Percentiles rank a stretch among this genome's conserved stretches.
Evolutionary conservation across 2,113 vertebrate species (phyloP).

Genomic region (Bos indicus): DNA sequence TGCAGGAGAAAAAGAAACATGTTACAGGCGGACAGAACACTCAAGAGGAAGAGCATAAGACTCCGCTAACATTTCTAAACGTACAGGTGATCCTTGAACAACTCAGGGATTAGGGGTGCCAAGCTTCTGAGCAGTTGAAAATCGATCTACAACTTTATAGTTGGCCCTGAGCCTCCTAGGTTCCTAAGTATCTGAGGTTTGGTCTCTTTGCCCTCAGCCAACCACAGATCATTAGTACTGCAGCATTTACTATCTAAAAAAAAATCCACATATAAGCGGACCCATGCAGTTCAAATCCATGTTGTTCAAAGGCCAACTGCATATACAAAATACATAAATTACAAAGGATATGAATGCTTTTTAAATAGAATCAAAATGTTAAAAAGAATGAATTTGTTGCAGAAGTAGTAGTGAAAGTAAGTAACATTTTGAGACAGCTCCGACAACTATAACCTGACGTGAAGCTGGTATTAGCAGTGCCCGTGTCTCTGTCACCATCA

Average conservation of each 20-base stretch:
- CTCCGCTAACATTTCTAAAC: background rate
- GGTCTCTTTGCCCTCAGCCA: background rate
- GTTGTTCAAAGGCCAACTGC: background rate
- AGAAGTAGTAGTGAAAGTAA: background rate
- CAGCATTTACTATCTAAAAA: background rate
- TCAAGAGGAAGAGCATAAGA: background rate
- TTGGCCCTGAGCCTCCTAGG: background rate
- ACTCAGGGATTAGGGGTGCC: too few species aligned
- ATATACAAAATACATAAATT: background rate
- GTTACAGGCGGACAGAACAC: background rate
- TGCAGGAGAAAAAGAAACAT: background rate
- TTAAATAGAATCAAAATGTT: background rate
- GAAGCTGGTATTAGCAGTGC: background rate
- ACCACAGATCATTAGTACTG: background rate
- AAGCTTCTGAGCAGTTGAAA: background rate
- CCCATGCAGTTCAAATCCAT: background rate
- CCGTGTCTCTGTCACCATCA: background rate
- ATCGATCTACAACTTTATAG: too few species aligned
- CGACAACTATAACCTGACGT: background rate
- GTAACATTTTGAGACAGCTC: background rate
- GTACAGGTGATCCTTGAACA: background rate
- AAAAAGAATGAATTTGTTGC: background rate
- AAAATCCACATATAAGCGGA: fast-evolving
- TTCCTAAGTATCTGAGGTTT: background rate
- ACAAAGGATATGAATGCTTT: background rate